Percentiles rank a stretch among this genome's conserved stretches.
These are phyloP conservation scores for Cyclargus thomasi DNA, from an alignment of 1,140 invertebrate genomes.

Conservation along the genomic window DNA sequence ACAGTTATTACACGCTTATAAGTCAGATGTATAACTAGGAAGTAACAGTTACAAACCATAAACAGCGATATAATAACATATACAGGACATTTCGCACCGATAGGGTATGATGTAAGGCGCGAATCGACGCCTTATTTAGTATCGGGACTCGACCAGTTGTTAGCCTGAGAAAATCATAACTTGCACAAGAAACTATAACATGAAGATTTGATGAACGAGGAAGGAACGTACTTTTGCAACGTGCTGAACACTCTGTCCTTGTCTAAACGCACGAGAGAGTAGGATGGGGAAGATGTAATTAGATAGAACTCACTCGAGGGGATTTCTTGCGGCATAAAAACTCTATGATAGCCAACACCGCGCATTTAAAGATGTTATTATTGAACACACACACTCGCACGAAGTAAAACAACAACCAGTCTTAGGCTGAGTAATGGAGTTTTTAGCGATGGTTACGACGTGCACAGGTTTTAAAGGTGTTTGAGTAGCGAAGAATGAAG, in stretches of 20 bases:
- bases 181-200: conserved; percentile 50
- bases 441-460: conserved; percentile 11
- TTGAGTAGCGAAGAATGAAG: conserved; percentile 1
- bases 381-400: conserved; percentile 16
- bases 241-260: conserved; percentile 15
- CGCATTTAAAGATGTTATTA: conserved; percentile 24
- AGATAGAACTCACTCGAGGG: conserved; percentile 22
- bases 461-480: conserved; percentile 3
- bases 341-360: conserved; percentile 19
- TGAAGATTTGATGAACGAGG: conserved; percentile 37
- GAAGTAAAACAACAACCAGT: conserved; percentile 15
- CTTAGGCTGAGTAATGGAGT: conserved; percentile 14
- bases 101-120: conserved; percentile 40
- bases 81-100: conserved; percentile 15
- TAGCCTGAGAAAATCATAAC: conserved; percentile 62
- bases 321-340: conserved; percentile 22
- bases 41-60: not conserved
- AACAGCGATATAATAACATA: not conserved
- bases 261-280: not conserved
- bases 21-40: not conserved
- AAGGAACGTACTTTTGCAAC: conserved; percentile 16
- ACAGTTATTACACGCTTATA: not conserved
- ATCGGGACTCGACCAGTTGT: conserved; percentile 57
- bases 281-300: conserved; percentile 18
- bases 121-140: conserved; percentile 63